Evolutionary conservation across 2,888 invertebrate genomes (phyloP).

Genomic region (Melinaea menophilus): DNA sequence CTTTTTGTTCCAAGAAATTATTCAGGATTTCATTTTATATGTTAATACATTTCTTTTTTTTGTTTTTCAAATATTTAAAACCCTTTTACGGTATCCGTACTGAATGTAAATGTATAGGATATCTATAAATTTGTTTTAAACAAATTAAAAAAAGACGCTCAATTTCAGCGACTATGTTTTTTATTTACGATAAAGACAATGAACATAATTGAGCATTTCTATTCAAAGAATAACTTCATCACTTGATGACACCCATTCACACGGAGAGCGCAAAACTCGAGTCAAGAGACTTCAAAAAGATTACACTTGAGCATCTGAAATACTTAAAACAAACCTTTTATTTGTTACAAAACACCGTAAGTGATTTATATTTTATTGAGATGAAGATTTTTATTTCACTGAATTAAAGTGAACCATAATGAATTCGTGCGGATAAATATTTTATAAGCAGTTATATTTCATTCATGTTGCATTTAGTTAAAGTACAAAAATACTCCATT

Average conservation of each 20-base stretch:
- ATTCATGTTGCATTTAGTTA: too few relatives aligned
- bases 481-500: too few relatives aligned
- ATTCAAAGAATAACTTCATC: slow-evolving; percentile 6
- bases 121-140: too few relatives aligned
- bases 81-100: too few relatives aligned
- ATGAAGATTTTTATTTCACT: too few relatives aligned
- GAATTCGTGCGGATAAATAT: too few relatives aligned
- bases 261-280: slow-evolving; percentile 5
- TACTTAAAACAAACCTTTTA: slow-evolving; percentile 6
- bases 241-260: slow-evolving; percentile 4
- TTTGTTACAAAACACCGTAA: not conserved
- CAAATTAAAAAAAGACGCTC: too few relatives aligned
- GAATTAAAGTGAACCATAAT: too few relatives aligned
- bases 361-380: not conserved
- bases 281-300: slow-evolving; percentile 3
- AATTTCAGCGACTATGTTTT: not conserved
- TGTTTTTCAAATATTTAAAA: too few relatives aligned
- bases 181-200: not conserved
- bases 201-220: slow-evolving; percentile 6
- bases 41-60: not conserved
- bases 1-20: not conserved
- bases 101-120: too few relatives aligned
- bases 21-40: not conserved
- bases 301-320: slow-evolving; percentile 2
- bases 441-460: too few relatives aligned